Evolutionary conservation across 1,140 invertebrate genomes (phyloP).

Genomic region (Ruditapes philippinarum): DNA sequence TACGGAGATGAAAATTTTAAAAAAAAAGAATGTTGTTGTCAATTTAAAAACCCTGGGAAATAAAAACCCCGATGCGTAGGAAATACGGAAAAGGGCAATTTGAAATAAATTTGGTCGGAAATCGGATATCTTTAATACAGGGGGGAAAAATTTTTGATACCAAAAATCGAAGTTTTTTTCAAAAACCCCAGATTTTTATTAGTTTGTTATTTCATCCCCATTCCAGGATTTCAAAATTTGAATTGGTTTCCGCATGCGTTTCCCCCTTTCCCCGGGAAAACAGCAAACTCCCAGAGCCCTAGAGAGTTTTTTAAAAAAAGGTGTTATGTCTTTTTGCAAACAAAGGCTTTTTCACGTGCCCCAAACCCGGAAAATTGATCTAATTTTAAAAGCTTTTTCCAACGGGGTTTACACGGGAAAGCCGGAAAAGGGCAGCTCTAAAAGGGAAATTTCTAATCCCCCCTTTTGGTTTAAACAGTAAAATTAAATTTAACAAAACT

Average conservation of each 20-base stretch:
- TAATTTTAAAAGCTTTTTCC: neutral
- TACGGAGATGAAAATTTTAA: too few species aligned
- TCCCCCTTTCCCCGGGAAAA: conserved; percentile 1
- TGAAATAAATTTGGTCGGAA: neutral
- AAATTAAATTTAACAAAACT: too few species aligned
- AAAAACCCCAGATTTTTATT: conserved; percentile 31
- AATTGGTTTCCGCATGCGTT: conserved; percentile 3
- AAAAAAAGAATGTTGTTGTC: too few species aligned
- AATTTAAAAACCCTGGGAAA: too few species aligned
- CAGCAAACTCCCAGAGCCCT: neutral
- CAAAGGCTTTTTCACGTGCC: neutral
- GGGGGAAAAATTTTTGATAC: neutral
- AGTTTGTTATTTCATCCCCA: neutral
- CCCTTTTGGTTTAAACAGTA: too few species aligned
- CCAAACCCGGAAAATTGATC: neutral
- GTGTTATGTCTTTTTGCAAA: neutral
- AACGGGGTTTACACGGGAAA: neutral
- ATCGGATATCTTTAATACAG: neutral
- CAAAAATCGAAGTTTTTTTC: neutral
- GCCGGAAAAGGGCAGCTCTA: neutral
- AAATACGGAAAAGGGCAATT: neutral
- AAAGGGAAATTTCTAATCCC: too few species aligned
- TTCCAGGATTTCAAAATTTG: neutral
- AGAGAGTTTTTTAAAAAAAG: neutral
- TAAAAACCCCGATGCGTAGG: conserved; percentile 40